A percentile compares a stretch with the other conserved stretches of the same genome.
Evolutionary conservation across 2,797 vertebrate genomes (phyloP).

Genomic region (Tangara arthus): DNA sequence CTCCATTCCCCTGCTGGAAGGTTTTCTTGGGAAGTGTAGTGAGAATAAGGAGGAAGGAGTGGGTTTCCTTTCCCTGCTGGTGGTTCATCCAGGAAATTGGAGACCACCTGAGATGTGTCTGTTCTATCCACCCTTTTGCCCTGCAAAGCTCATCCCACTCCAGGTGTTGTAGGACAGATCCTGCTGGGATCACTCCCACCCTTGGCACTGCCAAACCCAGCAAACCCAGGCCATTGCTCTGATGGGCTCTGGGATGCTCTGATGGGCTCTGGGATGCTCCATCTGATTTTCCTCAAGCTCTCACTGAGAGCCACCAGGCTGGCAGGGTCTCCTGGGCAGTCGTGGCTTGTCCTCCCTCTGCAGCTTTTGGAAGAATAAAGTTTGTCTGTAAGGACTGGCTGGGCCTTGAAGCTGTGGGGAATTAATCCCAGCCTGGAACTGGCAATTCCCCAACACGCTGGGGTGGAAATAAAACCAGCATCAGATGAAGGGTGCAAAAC

Average conservation of each 20-base stretch:
- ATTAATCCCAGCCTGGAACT: background rate
- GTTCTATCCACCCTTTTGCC: background rate
- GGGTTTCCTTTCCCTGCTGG: background rate
- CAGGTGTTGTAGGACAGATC: background rate
- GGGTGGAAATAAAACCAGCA: background rate
- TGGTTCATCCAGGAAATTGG: background rate
- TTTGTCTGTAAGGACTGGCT: slow-evolving; percentile 2
- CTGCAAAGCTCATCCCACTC: background rate
- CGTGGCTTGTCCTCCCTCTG: background rate
- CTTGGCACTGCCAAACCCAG: background rate
- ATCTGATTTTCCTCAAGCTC: background rate
- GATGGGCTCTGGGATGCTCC: background rate
- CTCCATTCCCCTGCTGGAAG: background rate
- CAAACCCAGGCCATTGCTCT: background rate
- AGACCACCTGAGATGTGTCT: background rate
- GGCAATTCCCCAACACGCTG: background rate
- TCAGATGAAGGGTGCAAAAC: background rate
- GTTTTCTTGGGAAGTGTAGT: background rate
- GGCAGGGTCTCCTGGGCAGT: background rate
- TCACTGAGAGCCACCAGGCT: background rate
- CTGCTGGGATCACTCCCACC: background rate
- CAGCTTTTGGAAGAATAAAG: background rate
- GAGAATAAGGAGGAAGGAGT: background rate
- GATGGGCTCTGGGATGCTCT: background rate
- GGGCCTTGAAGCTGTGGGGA: background rate